Percentiles rank a stretch among this genome's conserved stretches.
These are phyloP conservation scores for Meteorus cinctellus DNA, from an alignment of 2,888 invertebrate species.

Conservation along the genomic window DNA sequence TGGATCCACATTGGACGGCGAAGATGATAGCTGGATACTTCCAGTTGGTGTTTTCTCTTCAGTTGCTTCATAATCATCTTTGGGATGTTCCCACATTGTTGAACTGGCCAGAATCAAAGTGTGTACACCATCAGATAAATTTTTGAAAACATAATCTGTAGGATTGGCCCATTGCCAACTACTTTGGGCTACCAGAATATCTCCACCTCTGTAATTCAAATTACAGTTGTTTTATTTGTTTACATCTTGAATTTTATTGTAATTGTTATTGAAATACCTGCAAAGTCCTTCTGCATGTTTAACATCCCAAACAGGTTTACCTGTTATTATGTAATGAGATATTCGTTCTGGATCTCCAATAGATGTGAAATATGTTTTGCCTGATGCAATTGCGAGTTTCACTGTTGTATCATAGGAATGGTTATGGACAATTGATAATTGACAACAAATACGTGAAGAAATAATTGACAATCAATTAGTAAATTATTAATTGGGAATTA, in stretches of 20 bases:
- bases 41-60: slow-evolving; percentile 12
- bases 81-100: slow-evolving; percentile 61
- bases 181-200: slow-evolving; percentile 77
- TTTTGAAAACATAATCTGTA: slow-evolving; percentile 77
- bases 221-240: slow-evolving; percentile 1
- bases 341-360: slow-evolving; percentile 74
- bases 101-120: slow-evolving; percentile 69
- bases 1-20: slow-evolving; percentile 26
- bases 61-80: slow-evolving; percentile 49
- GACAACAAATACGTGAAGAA: background rate
- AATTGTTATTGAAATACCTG: slow-evolving; percentile 48
- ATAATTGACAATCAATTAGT: too few relatives aligned
- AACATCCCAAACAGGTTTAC: slow-evolving; percentile 79
- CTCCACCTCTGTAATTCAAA: slow-evolving; percentile 75
- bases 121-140: slow-evolving; percentile 75
- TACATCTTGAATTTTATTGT: background rate
- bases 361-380: slow-evolving; percentile 76
- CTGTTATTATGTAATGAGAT: slow-evolving; percentile 78
- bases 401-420: slow-evolving; percentile 69
- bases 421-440: too few relatives aligned
- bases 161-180: slow-evolving; percentile 79
- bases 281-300: slow-evolving; percentile 72
- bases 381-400: slow-evolving; percentile 80
- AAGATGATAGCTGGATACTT: slow-evolving; percentile 42
- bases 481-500: too few relatives aligned